Conservation (phyloP, 1,140 invertebrate genomes). For the Dufourea novaeangliae region DNA sequence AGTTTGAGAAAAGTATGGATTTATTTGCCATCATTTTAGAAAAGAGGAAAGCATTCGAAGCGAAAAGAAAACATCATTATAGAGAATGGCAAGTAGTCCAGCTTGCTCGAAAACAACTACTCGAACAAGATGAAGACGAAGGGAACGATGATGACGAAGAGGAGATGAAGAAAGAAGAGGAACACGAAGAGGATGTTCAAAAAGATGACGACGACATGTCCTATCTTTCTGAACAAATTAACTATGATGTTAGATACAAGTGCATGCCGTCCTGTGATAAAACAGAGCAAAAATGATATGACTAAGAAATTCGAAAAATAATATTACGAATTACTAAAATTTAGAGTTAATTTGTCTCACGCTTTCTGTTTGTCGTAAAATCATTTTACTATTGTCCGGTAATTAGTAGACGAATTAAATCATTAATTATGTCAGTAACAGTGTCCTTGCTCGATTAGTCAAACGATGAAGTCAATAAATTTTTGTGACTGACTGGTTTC, state of each 20-base stretch:
- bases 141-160: constrained; percentile 90
- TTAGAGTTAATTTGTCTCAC: constrained; percentile 10
- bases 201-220: constrained; percentile 78
- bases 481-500: constrained; percentile 22
- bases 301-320: constrained; percentile 19
- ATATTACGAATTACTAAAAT: constrained; percentile 33
- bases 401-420: constrained; percentile 3
- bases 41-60: constrained; percentile 90
- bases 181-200: constrained; percentile 77
- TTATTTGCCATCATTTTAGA: constrained; percentile 78
- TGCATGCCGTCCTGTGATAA: constrained; percentile 77
- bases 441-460: constrained; percentile 13
- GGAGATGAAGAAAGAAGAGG: constrained; percentile 61
- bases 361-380: constrained; percentile 23
- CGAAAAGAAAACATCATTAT: constrained; percentile 97
- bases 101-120: constrained; percentile 92
- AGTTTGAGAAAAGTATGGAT: background rate
- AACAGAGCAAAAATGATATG: constrained; percentile 58
- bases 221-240: constrained; percentile 85
- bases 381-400: constrained; percentile 5
- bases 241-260: constrained; percentile 70
- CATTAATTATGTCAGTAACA: background rate
- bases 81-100: constrained; percentile 98
- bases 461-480: constrained; percentile 29
- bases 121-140: constrained; percentile 94